Evolutionary conservation across 2,888 invertebrate genomes (phyloP), one percentile per base, ranked within the genome.

Genomic region (Drosophila lacicola): DNA sequence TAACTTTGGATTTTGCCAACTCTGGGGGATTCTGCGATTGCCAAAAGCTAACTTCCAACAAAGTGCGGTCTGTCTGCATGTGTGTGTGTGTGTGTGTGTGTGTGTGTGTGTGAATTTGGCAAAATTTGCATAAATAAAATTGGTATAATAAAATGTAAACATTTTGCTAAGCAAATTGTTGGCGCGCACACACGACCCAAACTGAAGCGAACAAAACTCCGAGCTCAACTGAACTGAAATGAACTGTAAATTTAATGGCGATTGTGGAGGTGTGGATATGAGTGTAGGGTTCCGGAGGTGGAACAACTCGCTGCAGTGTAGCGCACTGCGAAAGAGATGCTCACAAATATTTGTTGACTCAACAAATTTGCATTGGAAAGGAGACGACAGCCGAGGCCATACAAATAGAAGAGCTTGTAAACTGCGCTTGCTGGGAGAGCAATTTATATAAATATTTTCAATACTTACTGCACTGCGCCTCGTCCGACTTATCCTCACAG

Each of bases 401-500:
- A 33, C 29, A 45, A 14, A 51, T 34, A 46, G 13, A 25, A 25
- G 8, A 29, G 2, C 8, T 8, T 21, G n/a, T 36, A 36, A 10
- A 14, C 19, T 29, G n/a, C n/a, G 37, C 11, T 13, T 25, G 44
- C 14, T 0, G 6, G 44, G 0, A 13, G 5, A 14, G 37, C 19
- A 33, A 19, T 29, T 42, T 41, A 47, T 41, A 42, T 11, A 65
- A 36, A 53, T 61, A 62, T 65, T 25, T 51, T 17, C 17, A 17
- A 2, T 90, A 97, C 98, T 97, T 93, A 98, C 98, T 96, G 94
- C 98, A 99, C 92, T 97, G 96, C 11, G 96, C 96, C 93, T 99
- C 98, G 93, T 99, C 99, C 39, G 97, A 97, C 78, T 97, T 98
- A 92, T 98, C 98, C 70, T 97, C 96, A 92, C 99, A 99, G 93